A percentile compares a stretch with the other conserved stretches of the same genome.
Conservation (phyloP, 1,140 invertebrate species). For the Fopius arisanus region DNA sequence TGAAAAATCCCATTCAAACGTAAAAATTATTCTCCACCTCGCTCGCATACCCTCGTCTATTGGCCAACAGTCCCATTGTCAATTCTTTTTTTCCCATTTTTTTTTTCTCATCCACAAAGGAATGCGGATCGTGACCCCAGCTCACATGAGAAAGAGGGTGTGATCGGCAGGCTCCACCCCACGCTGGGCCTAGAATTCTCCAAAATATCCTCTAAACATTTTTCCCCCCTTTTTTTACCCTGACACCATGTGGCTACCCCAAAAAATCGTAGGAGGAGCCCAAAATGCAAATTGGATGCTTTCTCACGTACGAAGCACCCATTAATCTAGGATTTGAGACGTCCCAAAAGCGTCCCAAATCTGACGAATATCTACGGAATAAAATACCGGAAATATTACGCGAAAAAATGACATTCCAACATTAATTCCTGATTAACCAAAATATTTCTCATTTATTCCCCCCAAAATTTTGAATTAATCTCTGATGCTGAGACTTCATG, state of each 20-base stretch:
- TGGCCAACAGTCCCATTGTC: slow-evolving; percentile 33
- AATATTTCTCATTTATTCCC: no score
- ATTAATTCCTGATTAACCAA: no score
- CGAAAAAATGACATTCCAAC: no score
- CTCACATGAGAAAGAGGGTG: slow-evolving; percentile 12
- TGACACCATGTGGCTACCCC: not conserved
- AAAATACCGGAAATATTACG: no score
- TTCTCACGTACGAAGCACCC: not conserved
- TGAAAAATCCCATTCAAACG: slow-evolving; percentile 47
- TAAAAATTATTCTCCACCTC: slow-evolving; percentile 31
- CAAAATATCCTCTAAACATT: not conserved
- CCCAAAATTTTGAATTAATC: no score
- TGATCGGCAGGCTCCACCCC: slow-evolving; percentile 3
- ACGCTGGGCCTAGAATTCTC: not conserved
- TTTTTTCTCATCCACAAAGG: not conserved
- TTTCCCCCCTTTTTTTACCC: not conserved
- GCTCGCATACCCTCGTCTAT: slow-evolving; percentile 18
- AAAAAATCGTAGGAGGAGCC: not conserved
- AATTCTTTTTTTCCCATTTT: slow-evolving; percentile 27
- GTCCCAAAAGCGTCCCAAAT: no score
- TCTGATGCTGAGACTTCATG: no score
- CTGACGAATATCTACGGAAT: not conserved
- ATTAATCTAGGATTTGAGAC: not conserved
- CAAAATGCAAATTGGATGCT: not conserved
- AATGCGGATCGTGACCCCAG: slow-evolving; percentile 7